Conservation (phyloP, 2,797 vertebrate genomes). For the Jordanella pulchra region DNA sequence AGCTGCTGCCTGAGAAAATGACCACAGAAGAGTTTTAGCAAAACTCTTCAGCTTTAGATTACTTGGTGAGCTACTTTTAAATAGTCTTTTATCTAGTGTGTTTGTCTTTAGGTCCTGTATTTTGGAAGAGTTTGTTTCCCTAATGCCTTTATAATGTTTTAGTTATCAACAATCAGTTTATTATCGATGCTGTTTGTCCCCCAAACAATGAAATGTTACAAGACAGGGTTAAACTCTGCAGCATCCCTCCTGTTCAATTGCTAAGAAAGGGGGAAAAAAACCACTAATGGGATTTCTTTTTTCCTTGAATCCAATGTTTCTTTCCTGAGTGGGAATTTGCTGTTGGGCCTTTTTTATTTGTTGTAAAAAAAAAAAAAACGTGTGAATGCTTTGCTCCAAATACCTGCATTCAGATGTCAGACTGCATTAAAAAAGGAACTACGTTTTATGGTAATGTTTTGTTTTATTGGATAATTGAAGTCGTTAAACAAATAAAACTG, state of each 20-base stretch:
- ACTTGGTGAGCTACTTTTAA: conserved; percentile 24
- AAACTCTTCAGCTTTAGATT: conserved; percentile 16
- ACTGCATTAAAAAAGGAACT: no score
- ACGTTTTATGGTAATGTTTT: no score
- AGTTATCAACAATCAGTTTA: conserved; percentile 33
- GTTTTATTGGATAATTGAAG: no score
- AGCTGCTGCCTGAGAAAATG: conserved; percentile 33
- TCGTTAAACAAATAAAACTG: no score
- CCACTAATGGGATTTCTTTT: conserved; percentile 20
- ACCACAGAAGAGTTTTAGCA: conserved; percentile 15
- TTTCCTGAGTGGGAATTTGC: no score
- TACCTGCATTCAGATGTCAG: no score
- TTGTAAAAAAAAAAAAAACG: no score
- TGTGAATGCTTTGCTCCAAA: no score
- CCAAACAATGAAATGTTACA: background rate
- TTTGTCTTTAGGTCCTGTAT: conserved; percentile 19
- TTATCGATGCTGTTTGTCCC: conserved; percentile 40
- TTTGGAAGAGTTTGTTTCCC: conserved; percentile 8
- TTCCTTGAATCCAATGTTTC: background rate
- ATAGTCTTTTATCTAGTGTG: conserved; percentile 17
- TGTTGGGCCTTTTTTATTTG: no score
- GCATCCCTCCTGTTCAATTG: conserved; percentile 2
- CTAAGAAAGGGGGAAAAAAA: conserved; percentile 30
- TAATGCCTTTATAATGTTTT: conserved; percentile 23
- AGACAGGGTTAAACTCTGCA: conserved; percentile 16